phyloP scores from a whole-genome alignment of 2,113 vertebrate species.

The Coryphaenoides rupestris region DNA sequence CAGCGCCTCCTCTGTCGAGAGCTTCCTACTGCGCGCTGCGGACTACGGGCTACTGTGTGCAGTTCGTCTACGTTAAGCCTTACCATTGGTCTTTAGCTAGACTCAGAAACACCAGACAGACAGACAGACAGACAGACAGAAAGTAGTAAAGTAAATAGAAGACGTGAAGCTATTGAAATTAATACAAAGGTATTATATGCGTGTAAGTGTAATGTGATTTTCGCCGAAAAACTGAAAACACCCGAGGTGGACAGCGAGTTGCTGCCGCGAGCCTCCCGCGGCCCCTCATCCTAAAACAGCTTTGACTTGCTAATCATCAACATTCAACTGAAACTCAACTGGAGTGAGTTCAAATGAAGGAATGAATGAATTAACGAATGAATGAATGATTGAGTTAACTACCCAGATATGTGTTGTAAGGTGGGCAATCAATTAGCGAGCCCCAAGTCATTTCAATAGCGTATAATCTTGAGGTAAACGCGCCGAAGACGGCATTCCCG shows the following conservation, averaged over 20 bases:
- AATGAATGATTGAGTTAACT: no score
- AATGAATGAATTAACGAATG: no score
- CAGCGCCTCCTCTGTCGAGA: conserved; percentile 52
- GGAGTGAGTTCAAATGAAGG: background rate
- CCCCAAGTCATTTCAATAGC: no score
- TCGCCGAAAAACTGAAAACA: background rate
- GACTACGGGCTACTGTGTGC: conserved; percentile 21
- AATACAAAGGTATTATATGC: conserved; percentile 27
- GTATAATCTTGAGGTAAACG: no score
- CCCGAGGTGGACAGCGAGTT: conserved; percentile 39
- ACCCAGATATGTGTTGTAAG: no score
- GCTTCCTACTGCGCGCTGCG: conserved; percentile 49
- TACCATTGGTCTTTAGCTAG: conserved; percentile 31
- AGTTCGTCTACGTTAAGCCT: conserved; percentile 1
- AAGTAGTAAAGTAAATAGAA: conserved; percentile 20
- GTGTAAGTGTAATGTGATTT: conserved; percentile 23
- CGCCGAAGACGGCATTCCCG: conserved; percentile 13
- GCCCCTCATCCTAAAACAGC: conserved; percentile 55
- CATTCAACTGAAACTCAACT: background rate
- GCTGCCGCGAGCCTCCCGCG: conserved; percentile 62
- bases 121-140: conserved; percentile 24
- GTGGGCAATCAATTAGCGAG: no score
- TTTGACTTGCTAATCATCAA: conserved; percentile 75
- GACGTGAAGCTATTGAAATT: conserved; percentile 31
- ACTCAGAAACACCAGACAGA: conserved; percentile 30